These are phyloP conservation scores for Aphrophora alni DNA, from an alignment of 2,888 invertebrate genomes.

Conservation along the genomic window DNA sequence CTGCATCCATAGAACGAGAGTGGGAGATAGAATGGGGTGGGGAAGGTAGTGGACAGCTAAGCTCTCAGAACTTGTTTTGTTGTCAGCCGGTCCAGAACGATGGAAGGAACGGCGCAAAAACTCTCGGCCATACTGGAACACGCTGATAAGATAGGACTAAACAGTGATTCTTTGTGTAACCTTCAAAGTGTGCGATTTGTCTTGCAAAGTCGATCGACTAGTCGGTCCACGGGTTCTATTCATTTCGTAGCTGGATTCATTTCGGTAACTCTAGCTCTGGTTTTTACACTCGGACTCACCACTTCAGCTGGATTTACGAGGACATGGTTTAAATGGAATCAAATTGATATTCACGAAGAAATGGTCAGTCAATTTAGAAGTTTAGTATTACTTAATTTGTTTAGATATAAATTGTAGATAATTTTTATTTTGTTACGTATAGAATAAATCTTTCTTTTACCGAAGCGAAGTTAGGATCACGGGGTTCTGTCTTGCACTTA, in stretches of 20 bases:
- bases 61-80: not conserved
- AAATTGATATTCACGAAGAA: constrained; percentile 35
- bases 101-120: not conserved
- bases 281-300: constrained; percentile 38
- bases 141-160: not conserved
- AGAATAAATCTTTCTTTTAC: too few relatives aligned
- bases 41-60: not conserved
- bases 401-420: too few relatives aligned
- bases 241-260: constrained; percentile 25
- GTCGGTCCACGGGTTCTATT: not conserved
- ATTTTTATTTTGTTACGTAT: too few relatives aligned
- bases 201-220: not conserved
- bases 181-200: not conserved
- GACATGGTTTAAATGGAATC: constrained; percentile 40
- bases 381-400: too few relatives aligned
- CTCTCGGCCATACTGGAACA: not conserved
- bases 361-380: not conserved
- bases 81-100: not conserved
- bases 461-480: too few relatives aligned
- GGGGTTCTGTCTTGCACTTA: too few relatives aligned
- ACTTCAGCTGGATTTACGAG: constrained; percentile 41
- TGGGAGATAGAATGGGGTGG: not conserved
- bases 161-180: not conserved
- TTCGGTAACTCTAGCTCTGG: constrained; percentile 32
- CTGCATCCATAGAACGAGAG: not conserved